phyloP scores from a whole-genome alignment of 2,888 invertebrate genomes.

The Sycophila texana region DNA sequence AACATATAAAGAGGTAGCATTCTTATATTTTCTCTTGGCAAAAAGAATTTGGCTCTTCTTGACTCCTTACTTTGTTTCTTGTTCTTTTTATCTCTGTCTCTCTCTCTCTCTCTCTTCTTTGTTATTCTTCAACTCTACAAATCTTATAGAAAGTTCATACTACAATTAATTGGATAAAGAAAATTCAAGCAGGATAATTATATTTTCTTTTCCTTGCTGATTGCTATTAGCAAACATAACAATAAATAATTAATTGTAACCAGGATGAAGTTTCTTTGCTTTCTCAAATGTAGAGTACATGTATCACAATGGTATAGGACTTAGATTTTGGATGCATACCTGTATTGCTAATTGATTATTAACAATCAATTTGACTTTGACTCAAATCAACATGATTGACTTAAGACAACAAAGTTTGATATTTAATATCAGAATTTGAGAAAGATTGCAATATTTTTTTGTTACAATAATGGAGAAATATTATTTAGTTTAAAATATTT shows the following conservation, averaged over 20 bases:
- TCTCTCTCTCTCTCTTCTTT: background rate
- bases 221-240: constrained; percentile 41
- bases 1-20: constrained; percentile 41
- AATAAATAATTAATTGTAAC: constrained; percentile 42
- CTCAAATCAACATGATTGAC: constrained; percentile 5
- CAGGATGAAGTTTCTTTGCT: constrained; percentile 50
- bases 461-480: constrained; percentile 54
- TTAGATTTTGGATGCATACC: constrained; percentile 22
- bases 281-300: constrained; percentile 49
- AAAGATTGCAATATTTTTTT: constrained; percentile 49
- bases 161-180: constrained; percentile 9
- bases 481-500: constrained; percentile 62
- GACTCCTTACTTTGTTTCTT: constrained; percentile 1
- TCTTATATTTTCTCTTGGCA: constrained; percentile 43
- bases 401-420: constrained; percentile 37
- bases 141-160: constrained; percentile 4
- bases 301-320: constrained; percentile 50
- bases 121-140: background rate
- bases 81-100: background rate
- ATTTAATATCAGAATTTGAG: constrained; percentile 17
- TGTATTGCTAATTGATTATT: constrained; percentile 19
- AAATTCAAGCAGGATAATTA: constrained; percentile 28
- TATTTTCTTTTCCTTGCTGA: constrained; percentile 35
- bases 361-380: constrained; percentile 18
- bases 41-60: constrained; percentile 44